phyloP scores from a whole-genome alignment of 1,140 invertebrate genomes.

The Apis laboriosa region DNA sequence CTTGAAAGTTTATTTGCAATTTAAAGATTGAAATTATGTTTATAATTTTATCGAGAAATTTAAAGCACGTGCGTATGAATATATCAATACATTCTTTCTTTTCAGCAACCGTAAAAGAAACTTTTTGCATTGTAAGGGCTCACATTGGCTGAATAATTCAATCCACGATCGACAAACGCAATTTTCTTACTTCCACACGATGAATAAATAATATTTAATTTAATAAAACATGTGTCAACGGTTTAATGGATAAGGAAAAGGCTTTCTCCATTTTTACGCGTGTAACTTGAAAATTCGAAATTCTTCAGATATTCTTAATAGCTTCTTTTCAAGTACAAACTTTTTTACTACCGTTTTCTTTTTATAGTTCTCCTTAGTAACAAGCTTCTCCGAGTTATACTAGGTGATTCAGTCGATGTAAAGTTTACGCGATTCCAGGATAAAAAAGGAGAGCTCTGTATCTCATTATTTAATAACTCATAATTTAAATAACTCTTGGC shows the following conservation, averaged over 20 bases:
- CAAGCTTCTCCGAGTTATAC: too few relatives aligned
- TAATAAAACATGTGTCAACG: background rate
- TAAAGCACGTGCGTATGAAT: background rate
- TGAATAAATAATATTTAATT: slow-evolving; percentile 24
- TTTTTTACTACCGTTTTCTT: background rate
- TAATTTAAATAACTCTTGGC: background rate
- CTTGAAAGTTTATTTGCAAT: background rate
- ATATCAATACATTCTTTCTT: background rate
- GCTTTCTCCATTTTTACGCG: background rate
- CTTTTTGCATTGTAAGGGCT: slow-evolving; percentile 2
- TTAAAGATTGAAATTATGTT: too few relatives aligned
- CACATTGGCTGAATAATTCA: slow-evolving; percentile 21
- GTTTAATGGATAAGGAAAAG: background rate
- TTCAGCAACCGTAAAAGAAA: background rate
- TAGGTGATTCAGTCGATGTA: background rate
- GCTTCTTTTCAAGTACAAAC: background rate
- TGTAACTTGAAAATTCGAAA: background rate
- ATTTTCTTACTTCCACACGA: slow-evolving; percentile 5
- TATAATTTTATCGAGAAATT: background rate
- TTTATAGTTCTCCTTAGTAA: background rate
- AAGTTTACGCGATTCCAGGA: background rate
- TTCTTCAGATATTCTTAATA: fast-evolving
- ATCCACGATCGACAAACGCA: background rate
- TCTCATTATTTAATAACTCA: background rate
- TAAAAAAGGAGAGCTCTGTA: background rate